A percentile compares a stretch with the other conserved stretches of the same genome.
phyloP scores from a whole-genome alignment of 2,888 invertebrate species.

The Bibio marci region DNA sequence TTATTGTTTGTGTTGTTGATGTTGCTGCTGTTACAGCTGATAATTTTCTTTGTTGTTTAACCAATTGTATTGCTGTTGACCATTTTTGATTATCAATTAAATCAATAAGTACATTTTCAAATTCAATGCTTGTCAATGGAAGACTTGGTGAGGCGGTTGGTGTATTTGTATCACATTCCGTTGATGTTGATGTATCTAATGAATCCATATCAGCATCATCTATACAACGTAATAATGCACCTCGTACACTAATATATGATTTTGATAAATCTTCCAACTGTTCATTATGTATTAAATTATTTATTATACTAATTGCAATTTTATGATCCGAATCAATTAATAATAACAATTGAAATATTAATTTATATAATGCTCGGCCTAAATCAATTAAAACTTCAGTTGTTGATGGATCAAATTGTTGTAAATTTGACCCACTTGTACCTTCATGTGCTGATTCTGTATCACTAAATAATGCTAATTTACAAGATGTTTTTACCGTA shows the following conservation, averaged over 20 bases:
- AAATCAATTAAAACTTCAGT: constrained; percentile 65
- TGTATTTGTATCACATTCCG: constrained; percentile 44
- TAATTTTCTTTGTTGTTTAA: constrained; percentile 40
- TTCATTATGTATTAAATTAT: constrained; percentile 37
- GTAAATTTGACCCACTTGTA: constrained; percentile 14
- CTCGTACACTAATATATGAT: constrained; percentile 39
- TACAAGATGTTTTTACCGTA: constrained; percentile 63
- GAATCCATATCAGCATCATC: constrained; percentile 40
- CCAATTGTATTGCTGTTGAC: constrained; percentile 48
- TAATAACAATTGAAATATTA: constrained; percentile 80
- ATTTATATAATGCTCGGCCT: constrained; percentile 74
- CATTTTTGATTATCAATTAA: constrained; percentile 41
- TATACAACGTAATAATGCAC: constrained; percentile 37
- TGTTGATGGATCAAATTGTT: constrained; percentile 35
- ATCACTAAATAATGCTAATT: constrained; percentile 53
- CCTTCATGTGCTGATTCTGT: constrained; percentile 28
- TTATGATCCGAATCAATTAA: constrained; percentile 78
- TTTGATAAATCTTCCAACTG: constrained; percentile 45
- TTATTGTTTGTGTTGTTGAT: neutral
- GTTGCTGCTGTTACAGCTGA: constrained; percentile 22
- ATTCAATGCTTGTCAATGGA: constrained; percentile 25
- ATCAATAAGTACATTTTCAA: constrained; percentile 24
- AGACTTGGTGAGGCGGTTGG: constrained; percentile 39
- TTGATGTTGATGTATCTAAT: constrained; percentile 29
- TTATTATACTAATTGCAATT: constrained; percentile 49